Conservation (phyloP, 2,113 vertebrate species). For the Steatornis caripensis region DNA sequence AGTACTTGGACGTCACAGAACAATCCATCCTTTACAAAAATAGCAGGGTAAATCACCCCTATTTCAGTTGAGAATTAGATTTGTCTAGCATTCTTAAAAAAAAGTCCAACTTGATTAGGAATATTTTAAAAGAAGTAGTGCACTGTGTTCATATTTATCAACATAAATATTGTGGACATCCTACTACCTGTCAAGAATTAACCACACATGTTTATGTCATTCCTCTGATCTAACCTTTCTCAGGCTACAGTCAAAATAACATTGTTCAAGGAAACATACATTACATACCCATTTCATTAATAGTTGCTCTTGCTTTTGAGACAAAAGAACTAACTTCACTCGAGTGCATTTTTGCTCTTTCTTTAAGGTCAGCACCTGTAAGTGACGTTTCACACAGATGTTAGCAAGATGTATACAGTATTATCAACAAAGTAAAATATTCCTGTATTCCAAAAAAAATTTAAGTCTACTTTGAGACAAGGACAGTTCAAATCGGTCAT, state of each 20-base stretch:
- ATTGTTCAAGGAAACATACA: not conserved
- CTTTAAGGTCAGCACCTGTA: slow-evolving; percentile 95
- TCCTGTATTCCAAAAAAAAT: not conserved
- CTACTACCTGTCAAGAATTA: not conserved
- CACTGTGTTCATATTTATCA: not conserved
- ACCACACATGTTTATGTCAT: not conserved
- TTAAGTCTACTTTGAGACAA: not conserved
- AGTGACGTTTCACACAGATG: slow-evolving; percentile 44
- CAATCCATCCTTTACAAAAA: not conserved
- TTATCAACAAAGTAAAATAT: not conserved
- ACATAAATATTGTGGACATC: not conserved
- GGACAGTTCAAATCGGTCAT: not conserved
- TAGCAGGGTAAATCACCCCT: not conserved
- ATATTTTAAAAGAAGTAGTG: not conserved
- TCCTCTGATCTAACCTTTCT: not conserved
- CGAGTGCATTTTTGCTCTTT: slow-evolving; percentile 92
- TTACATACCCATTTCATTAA: slow-evolving; percentile 90
- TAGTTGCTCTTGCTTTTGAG: slow-evolving; percentile 87
- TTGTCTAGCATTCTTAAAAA: not conserved
- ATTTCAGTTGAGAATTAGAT: not conserved
- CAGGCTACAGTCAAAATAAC: not conserved
- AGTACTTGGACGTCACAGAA: not conserved
- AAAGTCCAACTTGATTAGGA: not conserved
- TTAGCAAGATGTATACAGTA: not conserved
- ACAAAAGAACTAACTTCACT: slow-evolving; percentile 96